Percentiles rank a stretch among this genome's conserved stretches.
Conservation (phyloP, 2,888 invertebrate genomes). For the Brenthis ino region DNA sequence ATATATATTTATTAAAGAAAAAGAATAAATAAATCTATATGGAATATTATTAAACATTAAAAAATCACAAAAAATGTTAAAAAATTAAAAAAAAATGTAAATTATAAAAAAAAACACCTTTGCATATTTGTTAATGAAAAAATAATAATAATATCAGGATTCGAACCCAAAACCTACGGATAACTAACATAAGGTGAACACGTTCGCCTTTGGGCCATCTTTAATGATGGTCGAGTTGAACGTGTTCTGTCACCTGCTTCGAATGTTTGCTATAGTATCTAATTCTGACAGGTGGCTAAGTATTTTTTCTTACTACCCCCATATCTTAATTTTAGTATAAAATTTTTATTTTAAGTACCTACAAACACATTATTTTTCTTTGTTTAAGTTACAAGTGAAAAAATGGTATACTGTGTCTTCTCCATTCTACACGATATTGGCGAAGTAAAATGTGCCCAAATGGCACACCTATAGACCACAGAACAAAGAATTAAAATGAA, state of each 20-base stretch:
- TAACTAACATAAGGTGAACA: constrained; percentile 7
- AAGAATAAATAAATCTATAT: too few species aligned
- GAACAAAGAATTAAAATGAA: too few species aligned
- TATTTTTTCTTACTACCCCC: neutral
- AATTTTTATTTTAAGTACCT: neutral
- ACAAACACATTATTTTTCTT: neutral
- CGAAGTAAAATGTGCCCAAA: too few species aligned
- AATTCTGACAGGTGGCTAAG: neutral
- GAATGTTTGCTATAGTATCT: constrained; percentile 9
- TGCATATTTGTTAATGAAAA: too few species aligned
- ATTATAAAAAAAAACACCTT: too few species aligned
- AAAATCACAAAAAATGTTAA: neutral
- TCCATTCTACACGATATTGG: too few species aligned
- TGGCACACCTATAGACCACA: too few species aligned
- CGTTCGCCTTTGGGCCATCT: constrained; percentile 2
- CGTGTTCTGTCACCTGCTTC: neutral
- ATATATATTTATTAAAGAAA: too few species aligned
- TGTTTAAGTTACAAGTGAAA: too few species aligned
- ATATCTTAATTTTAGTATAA: neutral
- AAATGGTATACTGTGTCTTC: too few species aligned
- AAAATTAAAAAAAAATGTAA: too few species aligned
- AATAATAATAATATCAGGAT: neutral
- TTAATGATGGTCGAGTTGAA: neutral
- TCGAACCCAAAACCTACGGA: neutral
- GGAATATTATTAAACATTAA: neutral